Evolutionary conservation across 2,888 invertebrate species (phyloP).

Genomic region (Drosophila ustulata): DNA sequence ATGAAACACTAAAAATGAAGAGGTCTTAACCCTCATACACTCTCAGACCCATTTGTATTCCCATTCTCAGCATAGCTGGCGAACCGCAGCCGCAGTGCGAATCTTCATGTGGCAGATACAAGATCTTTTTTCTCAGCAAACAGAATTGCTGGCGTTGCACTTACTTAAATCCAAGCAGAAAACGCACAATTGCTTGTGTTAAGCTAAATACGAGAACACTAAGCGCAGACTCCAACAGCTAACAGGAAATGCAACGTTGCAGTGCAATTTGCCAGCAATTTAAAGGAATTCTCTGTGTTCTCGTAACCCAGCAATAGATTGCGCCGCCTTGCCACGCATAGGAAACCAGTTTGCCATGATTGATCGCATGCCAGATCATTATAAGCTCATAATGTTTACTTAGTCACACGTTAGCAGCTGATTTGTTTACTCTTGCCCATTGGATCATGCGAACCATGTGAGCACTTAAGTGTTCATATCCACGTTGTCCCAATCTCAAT

Average conservation of each 20-base stretch:
- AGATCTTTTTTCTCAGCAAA: slow-evolving; percentile 21
- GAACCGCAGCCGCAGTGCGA: slow-evolving; percentile 35
- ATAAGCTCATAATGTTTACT: slow-evolving; percentile 46
- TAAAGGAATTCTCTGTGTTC: slow-evolving; percentile 38
- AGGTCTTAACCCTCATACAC: slow-evolving; percentile 53
- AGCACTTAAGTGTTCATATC: slow-evolving; percentile 27
- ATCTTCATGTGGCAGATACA: slow-evolving; percentile 14
- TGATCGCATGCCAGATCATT: slow-evolving; percentile 35
- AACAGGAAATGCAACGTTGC: slow-evolving; percentile 44
- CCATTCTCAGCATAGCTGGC: slow-evolving; percentile 9
- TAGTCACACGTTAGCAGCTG: slow-evolving; percentile 53
- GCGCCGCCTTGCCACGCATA: background rate
- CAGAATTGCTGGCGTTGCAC: slow-evolving; percentile 33
- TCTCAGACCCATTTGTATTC: slow-evolving; percentile 17
- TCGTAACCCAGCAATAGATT: slow-evolving; percentile 8
- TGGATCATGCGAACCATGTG: slow-evolving; percentile 18
- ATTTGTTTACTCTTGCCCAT: slow-evolving; percentile 31
- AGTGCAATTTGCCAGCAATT: slow-evolving; percentile 16
- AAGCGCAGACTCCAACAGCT: background rate
- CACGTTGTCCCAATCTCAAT: background rate
- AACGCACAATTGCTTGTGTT: slow-evolving; percentile 26
- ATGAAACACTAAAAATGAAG: slow-evolving; percentile 52
- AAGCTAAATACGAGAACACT: slow-evolving; percentile 7
- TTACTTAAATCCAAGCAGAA: slow-evolving; percentile 39
- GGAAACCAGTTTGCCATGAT: slow-evolving; percentile 22